Percentiles rank a stretch among this genome's conserved stretches.
Evolutionary conservation across 2,113 vertebrate genomes (phyloP).

Genomic region (Chaenocephalus aceratus): DNA sequence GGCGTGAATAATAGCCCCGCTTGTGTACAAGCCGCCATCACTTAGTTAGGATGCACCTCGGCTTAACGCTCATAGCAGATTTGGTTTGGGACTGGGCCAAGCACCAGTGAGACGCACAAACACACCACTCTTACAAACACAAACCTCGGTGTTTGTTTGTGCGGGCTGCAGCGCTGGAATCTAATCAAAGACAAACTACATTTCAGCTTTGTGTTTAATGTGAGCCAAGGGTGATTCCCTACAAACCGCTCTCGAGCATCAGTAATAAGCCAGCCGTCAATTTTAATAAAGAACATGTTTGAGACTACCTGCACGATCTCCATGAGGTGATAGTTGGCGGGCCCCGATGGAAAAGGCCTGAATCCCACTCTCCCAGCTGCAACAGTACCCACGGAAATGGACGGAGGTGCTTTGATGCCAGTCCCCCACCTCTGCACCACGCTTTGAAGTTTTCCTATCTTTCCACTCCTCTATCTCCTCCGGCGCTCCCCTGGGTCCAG

Average conservation of each 20-base stretch:
- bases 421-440: constrained; percentile 32
- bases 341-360: constrained; percentile 22
- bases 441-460: constrained; percentile 12
- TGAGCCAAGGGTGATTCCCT: constrained; percentile 40
- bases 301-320: constrained; percentile 1
- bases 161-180: constrained; percentile 29
- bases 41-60: constrained; percentile 61
- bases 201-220: constrained; percentile 41
- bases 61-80: constrained; percentile 40
- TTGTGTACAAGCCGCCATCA: constrained; percentile 52
- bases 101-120: constrained; percentile 42
- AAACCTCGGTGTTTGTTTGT: constrained; percentile 37
- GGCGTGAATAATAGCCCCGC: constrained; percentile 52
- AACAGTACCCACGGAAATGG: constrained; percentile 31
- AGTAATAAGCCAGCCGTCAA: constrained; percentile 13
- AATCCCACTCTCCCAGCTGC: constrained; percentile 24
- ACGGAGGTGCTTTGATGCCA: constrained; percentile 36
- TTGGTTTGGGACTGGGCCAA: constrained; percentile 55
- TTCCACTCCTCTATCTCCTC: constrained; percentile 21
- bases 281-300: constrained; percentile 29
- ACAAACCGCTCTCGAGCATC: constrained; percentile 14
- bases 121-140: constrained; percentile 26
- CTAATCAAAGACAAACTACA: constrained; percentile 52
- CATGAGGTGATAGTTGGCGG: constrained; percentile 20
- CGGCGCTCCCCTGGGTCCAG: constrained; percentile 22